Evolutionary conservation across 1,140 invertebrate genomes (phyloP), one percentile per base, ranked within the genome.

Genomic region (Manduca sexta): DNA sequence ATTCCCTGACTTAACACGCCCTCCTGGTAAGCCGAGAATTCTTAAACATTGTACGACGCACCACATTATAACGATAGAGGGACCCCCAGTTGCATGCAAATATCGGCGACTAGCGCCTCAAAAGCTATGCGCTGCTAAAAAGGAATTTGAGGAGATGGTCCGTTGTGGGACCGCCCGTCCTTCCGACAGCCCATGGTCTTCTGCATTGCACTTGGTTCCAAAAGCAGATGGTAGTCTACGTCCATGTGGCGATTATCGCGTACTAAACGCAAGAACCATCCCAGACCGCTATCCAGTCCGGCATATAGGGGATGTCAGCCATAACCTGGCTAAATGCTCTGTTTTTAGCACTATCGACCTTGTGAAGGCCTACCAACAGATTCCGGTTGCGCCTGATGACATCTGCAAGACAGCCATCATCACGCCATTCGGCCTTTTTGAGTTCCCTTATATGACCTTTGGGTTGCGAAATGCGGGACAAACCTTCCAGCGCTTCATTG

Each of bases 211-310:
- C 17, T 12, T 51, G 42, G 42, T 29, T 8, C 11, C 26, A 1
- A 51, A 51, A 7, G 39, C 40, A 13, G 43, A 51, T 8, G 17
- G 18, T 15, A 14, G 18, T 0, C 45, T 42, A 34, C n/a, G 49
- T 10, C 49, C 49, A n/a, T 51, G 49, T 26, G 49, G 49, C 10
- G 49, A 50, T 21, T 50, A 50, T 18, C 40, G 49, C 2, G 37
- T 18, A 3, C 37, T 48, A 3, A 45, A 45, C 15, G 18, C 45
- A 1, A 4, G 45, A 10, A 46, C 45, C 1, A 16, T 46, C 6
- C 45, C 45, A 8, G 30, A 41, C 14, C 12, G 26, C 14, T 26
- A 43, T 15, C 18, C 49, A 13, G 7, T 51, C 29, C 21, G 45
- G 30, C 37, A 48, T 35, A 35, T 42, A n/a, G 2, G 37, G 3